Conservation (phyloP, 2,888 invertebrate genomes). For the Spilosoma lubricipeda region DNA sequence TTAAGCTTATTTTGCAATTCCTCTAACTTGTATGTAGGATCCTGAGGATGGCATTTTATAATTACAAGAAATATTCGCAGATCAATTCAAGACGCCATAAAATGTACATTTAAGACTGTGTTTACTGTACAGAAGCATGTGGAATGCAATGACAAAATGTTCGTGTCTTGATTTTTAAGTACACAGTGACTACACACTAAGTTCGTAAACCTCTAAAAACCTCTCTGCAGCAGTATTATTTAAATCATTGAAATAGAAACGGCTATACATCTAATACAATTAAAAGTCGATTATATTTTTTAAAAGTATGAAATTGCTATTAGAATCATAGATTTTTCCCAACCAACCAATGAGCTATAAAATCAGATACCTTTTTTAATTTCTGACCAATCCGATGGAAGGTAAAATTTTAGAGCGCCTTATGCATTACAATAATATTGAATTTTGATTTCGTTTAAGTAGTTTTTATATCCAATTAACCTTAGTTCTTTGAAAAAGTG, state of each 20-base stretch:
- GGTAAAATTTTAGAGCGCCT: not conserved
- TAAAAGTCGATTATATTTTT: not conserved
- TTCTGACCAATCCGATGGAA: not conserved
- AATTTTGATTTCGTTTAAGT: not conserved
- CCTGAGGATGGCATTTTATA: not conserved
- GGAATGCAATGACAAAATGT: slow-evolving; percentile 43
- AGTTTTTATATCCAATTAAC: not conserved
- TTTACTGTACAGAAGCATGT: slow-evolving; percentile 15
- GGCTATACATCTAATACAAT: not conserved
- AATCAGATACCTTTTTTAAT: not conserved
- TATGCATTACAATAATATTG: no score
- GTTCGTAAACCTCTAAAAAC: not conserved
- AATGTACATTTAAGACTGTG: slow-evolving; percentile 12
- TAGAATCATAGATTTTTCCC: not conserved
- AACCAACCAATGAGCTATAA: not conserved
- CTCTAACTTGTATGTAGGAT: not conserved
- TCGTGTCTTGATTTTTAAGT: slow-evolving; percentile 46
- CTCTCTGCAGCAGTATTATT: not conserved
- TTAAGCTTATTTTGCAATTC: not conserved
- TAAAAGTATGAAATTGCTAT: not conserved
- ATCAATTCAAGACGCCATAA: slow-evolving; percentile 26
- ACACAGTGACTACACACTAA: not conserved
- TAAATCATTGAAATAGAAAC: not conserved
- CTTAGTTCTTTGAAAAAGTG: not conserved
- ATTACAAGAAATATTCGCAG: not conserved